Percentiles rank a stretch among this genome's conserved stretches.
Evolutionary conservation across 1,140 invertebrate genomes (phyloP).

Genomic region (Hydropsyche tenuis): DNA sequence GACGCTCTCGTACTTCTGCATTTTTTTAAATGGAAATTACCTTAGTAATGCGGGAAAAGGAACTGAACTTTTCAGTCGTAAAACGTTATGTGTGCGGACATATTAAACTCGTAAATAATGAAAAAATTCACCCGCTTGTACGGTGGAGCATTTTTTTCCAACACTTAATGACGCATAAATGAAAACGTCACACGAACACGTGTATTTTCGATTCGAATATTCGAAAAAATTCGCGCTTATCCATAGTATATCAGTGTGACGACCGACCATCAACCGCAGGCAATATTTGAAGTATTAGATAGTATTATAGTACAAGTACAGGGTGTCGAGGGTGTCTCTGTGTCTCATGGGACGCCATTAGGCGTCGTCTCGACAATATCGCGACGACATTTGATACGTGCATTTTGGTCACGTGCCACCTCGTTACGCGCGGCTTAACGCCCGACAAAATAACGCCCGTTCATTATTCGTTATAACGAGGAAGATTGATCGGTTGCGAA

Average conservation of each 20-base stretch:
- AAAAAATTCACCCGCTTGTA: background rate
- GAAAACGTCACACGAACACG: too few species aligned
- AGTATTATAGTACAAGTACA: too few species aligned
- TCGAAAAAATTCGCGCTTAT: too few species aligned
- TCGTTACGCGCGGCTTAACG: conserved; percentile 37
- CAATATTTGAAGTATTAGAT: too few species aligned
- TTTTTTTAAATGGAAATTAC: conserved; percentile 34
- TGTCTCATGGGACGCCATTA: conserved; percentile 46
- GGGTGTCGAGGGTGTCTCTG: conserved; percentile 12
- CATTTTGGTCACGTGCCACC: conserved; percentile 41
- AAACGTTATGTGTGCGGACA: background rate
- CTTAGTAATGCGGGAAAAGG: conserved; percentile 2
- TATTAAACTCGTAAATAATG: background rate
- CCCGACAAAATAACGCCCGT: conserved; percentile 22
- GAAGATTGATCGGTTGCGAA: conserved; percentile 26
- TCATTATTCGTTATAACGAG: conserved; percentile 24
- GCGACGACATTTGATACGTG: conserved; percentile 48
- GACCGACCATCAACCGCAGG: too few species aligned
- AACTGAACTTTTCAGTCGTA: conserved; percentile 4
- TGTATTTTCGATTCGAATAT: too few species aligned
- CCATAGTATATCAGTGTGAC: too few species aligned
- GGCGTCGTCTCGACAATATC: conserved; percentile 39
- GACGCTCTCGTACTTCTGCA: conserved; percentile 12
- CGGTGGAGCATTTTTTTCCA: too few species aligned
- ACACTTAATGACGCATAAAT: too few species aligned